phyloP scores from a whole-genome alignment of 2,888 invertebrate species.

The Bedellia somnulentella region DNA sequence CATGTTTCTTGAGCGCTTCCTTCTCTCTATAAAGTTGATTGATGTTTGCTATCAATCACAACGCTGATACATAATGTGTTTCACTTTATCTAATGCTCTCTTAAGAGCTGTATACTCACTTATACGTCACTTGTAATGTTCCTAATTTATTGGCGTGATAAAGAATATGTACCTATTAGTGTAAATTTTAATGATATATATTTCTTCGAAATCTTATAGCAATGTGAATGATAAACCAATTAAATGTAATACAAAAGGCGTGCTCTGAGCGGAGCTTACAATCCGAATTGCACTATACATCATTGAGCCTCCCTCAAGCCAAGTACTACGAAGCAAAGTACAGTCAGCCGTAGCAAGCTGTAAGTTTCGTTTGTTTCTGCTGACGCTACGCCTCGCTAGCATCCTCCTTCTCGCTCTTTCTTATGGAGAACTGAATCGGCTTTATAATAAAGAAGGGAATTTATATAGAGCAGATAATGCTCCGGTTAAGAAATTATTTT shows the following conservation, averaged over 20 bases:
- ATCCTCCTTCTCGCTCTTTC: conserved; percentile 45
- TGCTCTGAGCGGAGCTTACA: conserved; percentile 3
- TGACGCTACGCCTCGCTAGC: conserved; percentile 49
- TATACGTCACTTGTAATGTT: too few relatives aligned
- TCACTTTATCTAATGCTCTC: too few relatives aligned
- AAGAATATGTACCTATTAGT: too few relatives aligned
- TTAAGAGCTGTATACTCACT: too few relatives aligned
- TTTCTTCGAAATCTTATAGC: too few relatives aligned
- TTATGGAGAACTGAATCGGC: conserved; percentile 38
- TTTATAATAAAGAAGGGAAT: too few relatives aligned
- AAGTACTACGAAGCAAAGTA: conserved; percentile 1
- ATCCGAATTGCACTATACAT: conserved; percentile 3
- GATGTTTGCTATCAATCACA: not conserved
- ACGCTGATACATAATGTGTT: too few relatives aligned
- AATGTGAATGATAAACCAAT: conserved; percentile 5
- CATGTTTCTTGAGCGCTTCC: not conserved
- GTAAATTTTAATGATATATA: too few relatives aligned
- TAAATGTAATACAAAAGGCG: conserved; percentile 4
- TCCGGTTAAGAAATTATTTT: too few relatives aligned
- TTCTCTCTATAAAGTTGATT: not conserved
- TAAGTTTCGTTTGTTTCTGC: conserved; percentile 43
- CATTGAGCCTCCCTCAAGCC: conserved; percentile 3
- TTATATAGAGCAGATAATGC: too few relatives aligned
- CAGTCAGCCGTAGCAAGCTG: conserved; percentile 11
- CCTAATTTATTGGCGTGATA: too few relatives aligned